phyloP scores from a whole-genome alignment of 92 coral and sea anemone species.

The Bergia sp. region DNA sequence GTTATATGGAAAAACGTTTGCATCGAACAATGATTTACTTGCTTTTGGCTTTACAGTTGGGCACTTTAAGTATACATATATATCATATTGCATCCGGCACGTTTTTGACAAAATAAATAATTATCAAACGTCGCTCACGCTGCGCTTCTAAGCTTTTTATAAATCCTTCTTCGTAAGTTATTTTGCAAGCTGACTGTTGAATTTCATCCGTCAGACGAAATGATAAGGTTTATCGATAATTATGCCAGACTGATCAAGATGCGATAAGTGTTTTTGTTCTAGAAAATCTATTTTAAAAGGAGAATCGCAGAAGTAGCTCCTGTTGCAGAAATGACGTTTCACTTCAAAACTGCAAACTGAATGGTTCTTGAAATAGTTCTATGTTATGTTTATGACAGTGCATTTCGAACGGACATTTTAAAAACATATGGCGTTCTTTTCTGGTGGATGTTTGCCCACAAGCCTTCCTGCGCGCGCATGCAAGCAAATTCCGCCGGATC shows the following conservation, averaged over 20 bases:
- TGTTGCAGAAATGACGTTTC: not conserved
- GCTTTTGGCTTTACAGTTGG: no score
- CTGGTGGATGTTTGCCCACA: not conserved
- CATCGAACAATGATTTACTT: no score
- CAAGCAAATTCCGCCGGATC: not conserved
- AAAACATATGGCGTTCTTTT: not conserved
- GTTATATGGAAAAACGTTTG: no score
- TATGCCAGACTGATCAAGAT: not conserved
- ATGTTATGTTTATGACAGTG: not conserved
- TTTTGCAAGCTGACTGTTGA: not conserved
- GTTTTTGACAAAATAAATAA: no score
- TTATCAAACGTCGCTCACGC: no score
- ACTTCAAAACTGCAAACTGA: no score
- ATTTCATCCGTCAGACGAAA: not conserved
- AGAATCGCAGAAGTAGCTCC: not conserved
- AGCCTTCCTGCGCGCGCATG: not conserved
- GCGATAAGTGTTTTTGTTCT: slow-evolving; percentile 4
- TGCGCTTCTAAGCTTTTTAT: not conserved
- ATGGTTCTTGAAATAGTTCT: not conserved
- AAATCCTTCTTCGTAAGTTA: not conserved
- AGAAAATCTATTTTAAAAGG: not conserved
- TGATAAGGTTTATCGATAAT: not conserved
- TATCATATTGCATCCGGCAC: not conserved
- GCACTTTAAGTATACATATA: no score
- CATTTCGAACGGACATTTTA: not conserved